Conservation (phyloP, 23 tunicate species). For the Halocynthia aurantium region DNA sequence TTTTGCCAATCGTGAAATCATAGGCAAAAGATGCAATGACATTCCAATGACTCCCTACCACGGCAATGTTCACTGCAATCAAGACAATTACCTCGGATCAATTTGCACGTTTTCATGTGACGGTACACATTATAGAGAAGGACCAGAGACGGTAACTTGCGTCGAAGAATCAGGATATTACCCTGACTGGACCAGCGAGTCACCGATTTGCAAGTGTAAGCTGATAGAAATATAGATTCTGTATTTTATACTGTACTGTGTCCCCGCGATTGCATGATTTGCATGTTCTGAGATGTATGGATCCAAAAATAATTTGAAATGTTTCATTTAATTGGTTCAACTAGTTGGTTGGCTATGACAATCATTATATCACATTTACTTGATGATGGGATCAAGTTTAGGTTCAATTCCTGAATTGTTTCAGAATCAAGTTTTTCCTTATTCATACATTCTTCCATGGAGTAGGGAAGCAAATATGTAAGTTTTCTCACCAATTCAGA, state of each 20-base stretch:
- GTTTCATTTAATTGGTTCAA: background rate
- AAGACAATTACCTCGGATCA: conserved; percentile 2
- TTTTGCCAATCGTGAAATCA: background rate
- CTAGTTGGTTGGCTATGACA: too few species aligned
- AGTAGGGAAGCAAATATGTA: too few species aligned
- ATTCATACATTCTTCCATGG: too few species aligned
- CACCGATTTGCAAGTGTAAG: conserved; percentile 25
- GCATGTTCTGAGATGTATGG: too few species aligned
- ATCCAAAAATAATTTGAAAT: background rate
- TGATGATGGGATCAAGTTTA: too few species aligned
- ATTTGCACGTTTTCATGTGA: background rate
- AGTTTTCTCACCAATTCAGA: too few species aligned
- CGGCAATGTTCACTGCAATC: background rate
- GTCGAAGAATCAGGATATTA: background rate
- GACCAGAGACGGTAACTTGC: background rate
- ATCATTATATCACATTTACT: too few species aligned
- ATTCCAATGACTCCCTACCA: background rate
- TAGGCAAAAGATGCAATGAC: conserved; percentile 2
- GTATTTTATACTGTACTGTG: background rate
- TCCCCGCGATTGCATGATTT: too few species aligned
- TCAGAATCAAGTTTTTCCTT: too few species aligned
- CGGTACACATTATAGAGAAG: background rate
- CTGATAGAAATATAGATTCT: background rate
- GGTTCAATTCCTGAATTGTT: too few species aligned
- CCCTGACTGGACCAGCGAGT: conserved; percentile 6